These are phyloP conservation scores for Euwallacea similis DNA, from an alignment of 1,140 invertebrate species.

Conservation along the genomic window DNA sequence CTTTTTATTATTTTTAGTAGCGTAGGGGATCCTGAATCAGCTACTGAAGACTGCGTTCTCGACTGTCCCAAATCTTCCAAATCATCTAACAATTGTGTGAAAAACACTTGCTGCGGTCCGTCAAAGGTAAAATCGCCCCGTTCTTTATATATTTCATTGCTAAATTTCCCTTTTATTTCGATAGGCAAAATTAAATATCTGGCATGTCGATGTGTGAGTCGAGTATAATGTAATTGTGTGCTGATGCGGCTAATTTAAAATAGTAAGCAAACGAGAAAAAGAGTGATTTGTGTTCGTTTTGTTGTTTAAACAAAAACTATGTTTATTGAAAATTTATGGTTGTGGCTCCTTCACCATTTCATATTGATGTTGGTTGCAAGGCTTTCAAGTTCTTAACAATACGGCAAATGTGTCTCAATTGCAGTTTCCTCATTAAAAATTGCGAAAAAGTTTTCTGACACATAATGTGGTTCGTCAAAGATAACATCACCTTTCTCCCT, in stretches of 20 bases:
- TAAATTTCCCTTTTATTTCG: slow-evolving; percentile 3
- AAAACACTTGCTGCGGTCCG: slow-evolving; percentile 80
- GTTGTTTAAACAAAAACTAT: too few species aligned
- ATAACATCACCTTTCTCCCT: slow-evolving; percentile 48
- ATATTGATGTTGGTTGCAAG: too few species aligned
- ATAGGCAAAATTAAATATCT: slow-evolving; percentile 22
- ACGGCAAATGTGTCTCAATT: too few species aligned
- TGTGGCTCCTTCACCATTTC: too few species aligned
- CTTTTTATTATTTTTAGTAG: slow-evolving; percentile 14
- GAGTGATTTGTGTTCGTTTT: too few species aligned
- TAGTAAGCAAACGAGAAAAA: too few species aligned
- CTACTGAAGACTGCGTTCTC: slow-evolving; percentile 66
- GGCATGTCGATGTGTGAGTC: slow-evolving; percentile 6
- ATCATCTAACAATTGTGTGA: slow-evolving; percentile 69
- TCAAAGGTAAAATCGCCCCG: slow-evolving; percentile 59
- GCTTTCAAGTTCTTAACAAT: too few species aligned
- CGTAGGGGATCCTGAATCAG: slow-evolving; percentile 40
- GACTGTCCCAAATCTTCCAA: slow-evolving; percentile 81
- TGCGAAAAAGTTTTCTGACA: slow-evolving; percentile 53
- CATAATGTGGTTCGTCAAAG: slow-evolving; percentile 78
- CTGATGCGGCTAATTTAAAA: too few species aligned
- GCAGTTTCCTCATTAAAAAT: too few species aligned
- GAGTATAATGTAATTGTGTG: too few species aligned
- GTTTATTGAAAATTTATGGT: too few species aligned
- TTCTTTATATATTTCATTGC: slow-evolving; percentile 1